A percentile compares a stretch with the other conserved stretches of the same genome.
Evolutionary conservation across 2,797 vertebrate species (phyloP).

Genomic region (Cryptoblepharus egeriae): DNA sequence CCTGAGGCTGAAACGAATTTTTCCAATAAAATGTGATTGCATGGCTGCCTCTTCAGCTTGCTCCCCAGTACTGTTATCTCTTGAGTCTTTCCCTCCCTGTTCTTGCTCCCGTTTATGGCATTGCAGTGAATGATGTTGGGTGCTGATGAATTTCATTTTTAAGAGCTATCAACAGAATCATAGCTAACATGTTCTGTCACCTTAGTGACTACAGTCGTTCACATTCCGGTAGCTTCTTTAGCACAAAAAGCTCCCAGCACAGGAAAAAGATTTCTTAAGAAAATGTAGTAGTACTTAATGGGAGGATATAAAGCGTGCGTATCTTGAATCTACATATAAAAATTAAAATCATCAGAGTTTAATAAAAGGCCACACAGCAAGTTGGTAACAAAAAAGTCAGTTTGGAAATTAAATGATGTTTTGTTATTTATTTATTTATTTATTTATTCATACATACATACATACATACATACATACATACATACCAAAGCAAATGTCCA

Average conservation of each 20-base stretch:
- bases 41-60: constrained; percentile 61
- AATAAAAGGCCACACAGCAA: not conserved
- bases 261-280: not conserved
- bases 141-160: not conserved
- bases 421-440: too few relatives aligned
- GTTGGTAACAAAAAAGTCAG: not conserved
- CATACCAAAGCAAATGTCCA: too few relatives aligned
- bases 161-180: constrained; percentile 19
- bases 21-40: constrained; percentile 58
- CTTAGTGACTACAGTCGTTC: not conserved
- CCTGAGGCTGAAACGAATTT: constrained; percentile 52
- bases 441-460: too few relatives aligned
- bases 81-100: constrained; percentile 34
- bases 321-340: constrained; percentile 25
- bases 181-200: not conserved
- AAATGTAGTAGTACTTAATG: constrained; percentile 26
- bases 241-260: constrained; percentile 11
- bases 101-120: constrained; percentile 42
- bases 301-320: constrained; percentile 52
- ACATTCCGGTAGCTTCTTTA: constrained; percentile 16
- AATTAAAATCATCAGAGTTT: fast-evolving
- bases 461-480: too few relatives aligned
- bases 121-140: constrained; percentile 52
- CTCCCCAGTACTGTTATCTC: not conserved
- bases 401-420: not conserved